Conservation (phyloP, 1,140 invertebrate genomes). For the Eupeodes corollae region DNA sequence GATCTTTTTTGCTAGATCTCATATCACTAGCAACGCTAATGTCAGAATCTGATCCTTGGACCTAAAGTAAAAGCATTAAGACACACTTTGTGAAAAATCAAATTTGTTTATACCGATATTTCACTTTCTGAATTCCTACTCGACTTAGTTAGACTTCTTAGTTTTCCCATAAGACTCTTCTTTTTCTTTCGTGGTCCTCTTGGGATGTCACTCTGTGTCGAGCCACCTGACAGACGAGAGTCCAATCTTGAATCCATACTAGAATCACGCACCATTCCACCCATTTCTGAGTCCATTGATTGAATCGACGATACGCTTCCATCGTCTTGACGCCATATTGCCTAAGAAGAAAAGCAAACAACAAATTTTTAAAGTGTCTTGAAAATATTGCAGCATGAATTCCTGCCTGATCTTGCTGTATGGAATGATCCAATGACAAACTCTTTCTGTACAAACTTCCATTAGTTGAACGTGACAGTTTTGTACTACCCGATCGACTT, state of each 20-base stretch:
- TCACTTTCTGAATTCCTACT: constrained; percentile 41
- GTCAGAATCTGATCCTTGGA: constrained; percentile 66
- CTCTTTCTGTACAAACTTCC: constrained; percentile 58
- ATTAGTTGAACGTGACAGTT: constrained; percentile 39
- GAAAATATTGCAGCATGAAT: not conserved
- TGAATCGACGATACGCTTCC: constrained; percentile 69
- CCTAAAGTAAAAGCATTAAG: constrained; percentile 14
- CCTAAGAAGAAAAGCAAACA: constrained; percentile 16
- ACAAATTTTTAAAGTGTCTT: not conserved
- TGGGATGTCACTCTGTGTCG: constrained; percentile 70
- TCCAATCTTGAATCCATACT: constrained; percentile 39
- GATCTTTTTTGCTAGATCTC: constrained; percentile 57
- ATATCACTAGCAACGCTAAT: constrained; percentile 50
- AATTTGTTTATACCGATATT: constrained; percentile 23
- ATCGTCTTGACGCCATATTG: constrained; percentile 61
- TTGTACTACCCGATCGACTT: constrained; percentile 28
- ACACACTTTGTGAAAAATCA: not conserved
- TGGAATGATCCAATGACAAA: constrained; percentile 63
- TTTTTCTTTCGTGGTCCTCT: constrained; percentile 66
- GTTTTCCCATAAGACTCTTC: constrained; percentile 69
- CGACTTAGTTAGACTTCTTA: constrained; percentile 75
- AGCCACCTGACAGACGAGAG: constrained; percentile 65
- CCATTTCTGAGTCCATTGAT: constrained; percentile 54
- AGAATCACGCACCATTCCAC: constrained; percentile 36
- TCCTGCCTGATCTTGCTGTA: constrained; percentile 34